Conservation (phyloP, 2,113 vertebrate species). For the Xerus inauris region DNA sequence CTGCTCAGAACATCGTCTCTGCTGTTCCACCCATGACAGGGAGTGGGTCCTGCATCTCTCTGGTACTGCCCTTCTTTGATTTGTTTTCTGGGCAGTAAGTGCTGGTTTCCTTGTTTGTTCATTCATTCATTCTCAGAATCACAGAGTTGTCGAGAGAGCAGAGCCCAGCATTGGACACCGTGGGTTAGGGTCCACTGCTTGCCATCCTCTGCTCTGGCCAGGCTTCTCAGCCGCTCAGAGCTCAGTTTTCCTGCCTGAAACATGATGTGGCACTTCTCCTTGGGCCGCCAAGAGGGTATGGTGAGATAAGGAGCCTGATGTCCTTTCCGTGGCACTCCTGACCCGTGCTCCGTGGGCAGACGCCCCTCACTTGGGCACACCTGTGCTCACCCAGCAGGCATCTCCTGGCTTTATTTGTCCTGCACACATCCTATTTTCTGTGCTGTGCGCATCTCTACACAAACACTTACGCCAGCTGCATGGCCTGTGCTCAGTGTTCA, state of each 20-base stretch:
- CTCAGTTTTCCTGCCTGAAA: background rate
- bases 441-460: no score
- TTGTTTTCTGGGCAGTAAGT: background rate
- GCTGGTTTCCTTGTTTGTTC: background rate
- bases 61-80: fast-evolving
- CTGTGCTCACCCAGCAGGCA: fast-evolving
- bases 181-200: background rate
- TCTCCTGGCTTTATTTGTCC: fast-evolving
- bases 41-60: fast-evolving
- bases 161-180: background rate
- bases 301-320: background rate
- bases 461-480: background rate
- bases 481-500: background rate
- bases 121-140: background rate
- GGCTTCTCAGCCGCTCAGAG: background rate
- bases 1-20: fast-evolving
- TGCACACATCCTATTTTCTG: no score
- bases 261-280: background rate
- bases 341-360: fast-evolving
- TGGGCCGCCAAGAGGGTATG: background rate
- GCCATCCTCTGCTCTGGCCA: background rate
- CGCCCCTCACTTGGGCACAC: background rate
- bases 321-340: background rate
- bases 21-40: fast-evolving
- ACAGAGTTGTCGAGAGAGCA: background rate